A percentile compares a stretch with the other conserved stretches of the same genome.
phyloP scores from a whole-genome alignment of 1,140 invertebrate genomes.

The Phymastichus coffea region DNA sequence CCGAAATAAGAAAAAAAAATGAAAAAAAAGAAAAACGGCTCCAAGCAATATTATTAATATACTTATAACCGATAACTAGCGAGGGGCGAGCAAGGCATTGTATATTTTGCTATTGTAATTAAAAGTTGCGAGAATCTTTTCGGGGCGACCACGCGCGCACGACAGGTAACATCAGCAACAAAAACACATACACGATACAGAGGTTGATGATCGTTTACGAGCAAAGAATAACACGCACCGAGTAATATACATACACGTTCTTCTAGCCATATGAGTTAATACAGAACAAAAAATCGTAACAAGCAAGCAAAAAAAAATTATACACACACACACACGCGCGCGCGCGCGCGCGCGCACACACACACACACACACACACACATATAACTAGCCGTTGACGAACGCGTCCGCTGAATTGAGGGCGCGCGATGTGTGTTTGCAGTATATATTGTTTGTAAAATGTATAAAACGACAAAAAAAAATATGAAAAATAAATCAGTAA shows the following conservation, averaged over 20 bases:
- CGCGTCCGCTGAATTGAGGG: background rate
- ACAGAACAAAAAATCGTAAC: background rate
- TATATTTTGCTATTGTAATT: constrained; percentile 25
- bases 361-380: no score
- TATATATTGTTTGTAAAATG: constrained; percentile 28
- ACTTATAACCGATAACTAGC: background rate
- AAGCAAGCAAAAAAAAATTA: background rate
- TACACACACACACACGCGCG: no score
- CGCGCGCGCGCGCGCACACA: no score
- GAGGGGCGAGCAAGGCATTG: constrained; percentile 8
- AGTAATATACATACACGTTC: constrained; percentile 16
- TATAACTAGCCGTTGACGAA: background rate
- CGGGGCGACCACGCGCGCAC: background rate
- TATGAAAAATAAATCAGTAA: background rate
- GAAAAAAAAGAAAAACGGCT: background rate
- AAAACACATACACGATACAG: background rate
- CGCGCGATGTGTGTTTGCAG: constrained; percentile 2
- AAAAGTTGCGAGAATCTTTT: background rate
- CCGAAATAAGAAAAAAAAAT: background rate
- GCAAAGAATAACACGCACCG: background rate
- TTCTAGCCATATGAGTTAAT: background rate
- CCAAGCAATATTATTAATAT: constrained; percentile 28
- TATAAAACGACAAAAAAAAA: constrained; percentile 12
- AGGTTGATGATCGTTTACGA: constrained; percentile 3
- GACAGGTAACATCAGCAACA: background rate